Evolutionary conservation across 35 echinoderm and acorn worm species (phyloP), one percentile per base, ranked within the genome.

Genomic region (Chiridota heheva): DNA sequence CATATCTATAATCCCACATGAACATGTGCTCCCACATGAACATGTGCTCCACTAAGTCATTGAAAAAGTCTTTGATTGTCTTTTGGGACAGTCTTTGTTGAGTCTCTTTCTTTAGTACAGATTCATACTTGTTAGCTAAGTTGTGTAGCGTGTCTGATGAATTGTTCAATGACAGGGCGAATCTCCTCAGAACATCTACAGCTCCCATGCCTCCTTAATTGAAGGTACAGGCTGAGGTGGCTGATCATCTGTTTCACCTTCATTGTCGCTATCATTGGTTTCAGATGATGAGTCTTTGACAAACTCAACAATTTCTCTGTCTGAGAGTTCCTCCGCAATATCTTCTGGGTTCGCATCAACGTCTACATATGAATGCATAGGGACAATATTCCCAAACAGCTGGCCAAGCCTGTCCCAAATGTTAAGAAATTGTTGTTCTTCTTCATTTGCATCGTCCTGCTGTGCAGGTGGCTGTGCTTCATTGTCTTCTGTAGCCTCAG

Each of bases 371-470:
- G 58, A 27, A 20, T 64, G 12, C 27, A 64, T 10, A 16, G 61
- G 13, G 13, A 33, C 24, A 64, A 64, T 10, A 20, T 29, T 33
- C 24, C 51, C 38, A 48, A 74, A 46, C n/a, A 46, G 22, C 7
- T 74, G 40, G 7, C 24, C 42, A 18, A 77, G 46, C 1, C 46
- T 44, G 13, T 77, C 32, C 45, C 73, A 77, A 77, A 77, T 77
- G 28, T 77, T 77, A 12, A 44, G 29, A 33, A 77, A 77, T 13
- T 56, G 44, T 32, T 31, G 15, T 12, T 77, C 28, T 35, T 16
- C 45, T 20, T 74, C 42, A 20, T 4, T 12, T 28, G 13, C 42
- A 25, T 48, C 5, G 22, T 3, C 40, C 7, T 8, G 28, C 8
- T 15, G 7, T 15, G 36, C 7, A n/a, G 1, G 13, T 31, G 36